Evolutionary conservation across 2,797 vertebrate genomes (phyloP).

Genomic region (Helostoma temminkii): DNA sequence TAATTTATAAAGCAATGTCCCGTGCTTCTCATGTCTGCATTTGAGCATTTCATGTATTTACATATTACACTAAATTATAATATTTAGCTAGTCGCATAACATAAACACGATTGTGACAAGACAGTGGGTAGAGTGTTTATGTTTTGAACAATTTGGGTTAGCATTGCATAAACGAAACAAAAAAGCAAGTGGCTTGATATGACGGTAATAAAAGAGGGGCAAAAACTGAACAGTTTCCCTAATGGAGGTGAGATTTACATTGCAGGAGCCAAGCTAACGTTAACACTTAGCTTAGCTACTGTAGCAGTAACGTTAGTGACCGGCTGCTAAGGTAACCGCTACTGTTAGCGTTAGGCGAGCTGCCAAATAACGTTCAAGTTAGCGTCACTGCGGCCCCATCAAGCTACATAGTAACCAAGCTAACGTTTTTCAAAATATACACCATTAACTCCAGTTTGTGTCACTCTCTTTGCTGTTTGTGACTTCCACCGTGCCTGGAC

Average conservation of each 20-base stretch:
- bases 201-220: fast-evolving
- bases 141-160: too few relatives aligned
- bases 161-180: background rate
- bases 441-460: too few relatives aligned
- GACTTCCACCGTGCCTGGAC: fast-evolving
- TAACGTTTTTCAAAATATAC: too few relatives aligned
- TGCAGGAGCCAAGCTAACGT: too few relatives aligned
- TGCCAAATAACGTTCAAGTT: conserved; percentile 1
- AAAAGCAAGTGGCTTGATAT: background rate
- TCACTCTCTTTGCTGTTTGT: too few relatives aligned
- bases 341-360: background rate
- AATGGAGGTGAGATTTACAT: background rate
- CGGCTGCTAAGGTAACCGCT: background rate
- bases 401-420: background rate
- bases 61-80: too few relatives aligned
- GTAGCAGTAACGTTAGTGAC: background rate
- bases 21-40: background rate
- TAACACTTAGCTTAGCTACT: too few relatives aligned
- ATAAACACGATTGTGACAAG: background rate
- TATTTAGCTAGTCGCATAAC: too few relatives aligned
- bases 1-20: background rate
- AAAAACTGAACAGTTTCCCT: background rate
- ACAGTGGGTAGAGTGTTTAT: background rate
- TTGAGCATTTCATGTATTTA: background rate
- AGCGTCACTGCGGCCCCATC: too few relatives aligned